These are phyloP conservation scores for Arge pagana DNA, from an alignment of 2,888 invertebrate species.

Conservation along the genomic window DNA sequence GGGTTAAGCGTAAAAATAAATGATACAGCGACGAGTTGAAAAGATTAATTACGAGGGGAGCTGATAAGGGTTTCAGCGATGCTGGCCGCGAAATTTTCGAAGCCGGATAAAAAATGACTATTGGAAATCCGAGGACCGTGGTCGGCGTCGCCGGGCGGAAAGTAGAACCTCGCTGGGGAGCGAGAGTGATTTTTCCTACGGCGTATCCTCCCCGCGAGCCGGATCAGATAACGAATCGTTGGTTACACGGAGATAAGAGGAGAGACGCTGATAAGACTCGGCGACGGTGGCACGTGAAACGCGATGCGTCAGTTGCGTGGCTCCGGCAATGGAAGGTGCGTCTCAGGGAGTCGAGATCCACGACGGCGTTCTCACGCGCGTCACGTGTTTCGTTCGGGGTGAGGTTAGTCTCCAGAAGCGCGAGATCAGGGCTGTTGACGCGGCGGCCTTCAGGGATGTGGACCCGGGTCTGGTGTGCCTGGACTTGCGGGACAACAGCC, in stretches of 20 bases:
- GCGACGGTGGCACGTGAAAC: no score
- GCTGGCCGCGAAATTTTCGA: no score
- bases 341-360: constrained; percentile 17
- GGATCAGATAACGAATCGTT: constrained; percentile 19
- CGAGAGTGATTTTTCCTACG: not conserved
- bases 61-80: no score
- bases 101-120: no score
- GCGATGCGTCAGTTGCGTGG: not conserved
- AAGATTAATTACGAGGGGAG: not conserved
- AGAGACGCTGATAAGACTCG: constrained; percentile 6
- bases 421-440: not conserved
- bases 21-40: no score
- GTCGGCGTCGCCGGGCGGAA: no score
- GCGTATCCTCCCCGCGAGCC: not conserved
- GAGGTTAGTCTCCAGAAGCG: constrained; percentile 13
- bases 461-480: constrained; percentile 5
- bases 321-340: constrained; percentile 9
- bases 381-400: not conserved
- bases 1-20: not conserved
- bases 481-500: constrained; percentile 12
- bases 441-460: not conserved
- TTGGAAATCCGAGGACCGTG: no score
- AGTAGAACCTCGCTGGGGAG: not conserved
- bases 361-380: constrained; percentile 7
- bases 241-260: constrained; percentile 12